A percentile compares a stretch with the other conserved stretches of the same genome.
phyloP scores from a whole-genome alignment of 2,888 invertebrate species.

The Macaria notata region DNA sequence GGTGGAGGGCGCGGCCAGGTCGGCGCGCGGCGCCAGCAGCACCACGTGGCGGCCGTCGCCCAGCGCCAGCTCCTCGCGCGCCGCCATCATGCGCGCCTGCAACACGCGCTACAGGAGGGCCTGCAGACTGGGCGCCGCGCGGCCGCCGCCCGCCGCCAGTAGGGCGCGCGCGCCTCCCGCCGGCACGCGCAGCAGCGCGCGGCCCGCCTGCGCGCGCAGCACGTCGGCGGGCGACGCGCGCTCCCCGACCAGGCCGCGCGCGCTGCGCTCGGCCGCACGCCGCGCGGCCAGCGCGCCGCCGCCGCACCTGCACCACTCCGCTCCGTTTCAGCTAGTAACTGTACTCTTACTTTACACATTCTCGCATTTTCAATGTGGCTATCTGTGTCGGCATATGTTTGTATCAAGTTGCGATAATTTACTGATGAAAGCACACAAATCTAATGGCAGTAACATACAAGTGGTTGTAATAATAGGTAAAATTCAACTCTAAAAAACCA shows the following conservation, averaged over 20 bases:
- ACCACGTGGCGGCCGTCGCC: constrained; percentile 88
- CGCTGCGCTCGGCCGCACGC: constrained; percentile 38
- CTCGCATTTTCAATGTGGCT: neutral
- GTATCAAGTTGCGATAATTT: too few species aligned
- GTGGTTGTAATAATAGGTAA: too few species aligned
- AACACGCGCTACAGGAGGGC: constrained; percentile 17
- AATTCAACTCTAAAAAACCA: too few species aligned
- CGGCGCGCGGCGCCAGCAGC: constrained; percentile 91
- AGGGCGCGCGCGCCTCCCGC: constrained; percentile 33
- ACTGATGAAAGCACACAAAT: too few species aligned
- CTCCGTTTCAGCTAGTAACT: constrained; percentile 10
- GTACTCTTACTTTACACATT: neutral
- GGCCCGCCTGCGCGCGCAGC: constrained; percentile 38
- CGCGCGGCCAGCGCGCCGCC: constrained; percentile 22
- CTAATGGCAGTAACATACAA: too few species aligned
- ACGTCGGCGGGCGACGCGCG: constrained; percentile 37
- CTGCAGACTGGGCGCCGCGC: constrained; percentile 24
- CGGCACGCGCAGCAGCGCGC: too few species aligned
- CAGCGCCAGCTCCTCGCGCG: constrained; percentile 55
- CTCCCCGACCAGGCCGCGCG: constrained; percentile 28
- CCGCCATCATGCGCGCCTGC: neutral
- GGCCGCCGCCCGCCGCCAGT: constrained; percentile 31
- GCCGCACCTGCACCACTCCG: constrained; percentile 23
- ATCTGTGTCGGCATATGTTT: too few species aligned
- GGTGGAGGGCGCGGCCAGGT: constrained; percentile 88